A percentile compares a stretch with the other conserved stretches of the same genome.
These are phyloP conservation scores for Callospermophilus lateralis DNA, from an alignment of 2,113 vertebrate species.

Conservation along the genomic window DNA sequence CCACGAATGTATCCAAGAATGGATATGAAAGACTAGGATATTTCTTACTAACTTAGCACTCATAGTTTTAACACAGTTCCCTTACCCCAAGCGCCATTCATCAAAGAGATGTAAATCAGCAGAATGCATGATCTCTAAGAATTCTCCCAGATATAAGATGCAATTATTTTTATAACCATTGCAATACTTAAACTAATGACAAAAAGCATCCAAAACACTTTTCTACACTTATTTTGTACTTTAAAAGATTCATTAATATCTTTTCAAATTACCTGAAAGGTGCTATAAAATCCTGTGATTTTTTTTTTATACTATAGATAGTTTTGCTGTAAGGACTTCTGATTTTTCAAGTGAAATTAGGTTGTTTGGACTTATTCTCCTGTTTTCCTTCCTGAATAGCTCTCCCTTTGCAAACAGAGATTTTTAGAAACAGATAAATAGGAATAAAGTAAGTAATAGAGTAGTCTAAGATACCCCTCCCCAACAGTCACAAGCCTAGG, in stretches of 20 bases:
- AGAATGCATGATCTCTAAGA: not conserved
- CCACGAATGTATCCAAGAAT: not conserved
- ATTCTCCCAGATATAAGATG: not conserved
- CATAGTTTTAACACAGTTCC: not conserved
- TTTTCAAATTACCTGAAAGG: not conserved
- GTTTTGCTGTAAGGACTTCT: not conserved
- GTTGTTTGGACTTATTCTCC: not conserved
- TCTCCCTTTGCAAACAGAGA: not conserved
- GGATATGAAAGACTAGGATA: rapidly evolving
- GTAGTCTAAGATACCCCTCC: not conserved
- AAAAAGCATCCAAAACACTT: not conserved
- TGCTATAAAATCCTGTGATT: not conserved
- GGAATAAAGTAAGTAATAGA: not conserved
- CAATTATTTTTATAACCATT: not conserved
- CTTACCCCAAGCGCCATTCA: not conserved
- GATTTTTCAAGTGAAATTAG: not conserved
- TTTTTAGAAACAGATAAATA: not conserved
- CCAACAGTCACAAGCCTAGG: not conserved
- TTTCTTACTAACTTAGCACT: not conserved
- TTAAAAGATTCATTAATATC: not conserved
- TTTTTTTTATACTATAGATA: not conserved
- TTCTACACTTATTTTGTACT: not conserved
- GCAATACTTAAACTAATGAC: not conserved
- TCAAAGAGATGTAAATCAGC: not conserved
- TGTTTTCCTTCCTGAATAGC: not conserved